Base-by-base conservation (phyloP, 2,797 vertebrate species). In the Clarias pachynema region DNA sequence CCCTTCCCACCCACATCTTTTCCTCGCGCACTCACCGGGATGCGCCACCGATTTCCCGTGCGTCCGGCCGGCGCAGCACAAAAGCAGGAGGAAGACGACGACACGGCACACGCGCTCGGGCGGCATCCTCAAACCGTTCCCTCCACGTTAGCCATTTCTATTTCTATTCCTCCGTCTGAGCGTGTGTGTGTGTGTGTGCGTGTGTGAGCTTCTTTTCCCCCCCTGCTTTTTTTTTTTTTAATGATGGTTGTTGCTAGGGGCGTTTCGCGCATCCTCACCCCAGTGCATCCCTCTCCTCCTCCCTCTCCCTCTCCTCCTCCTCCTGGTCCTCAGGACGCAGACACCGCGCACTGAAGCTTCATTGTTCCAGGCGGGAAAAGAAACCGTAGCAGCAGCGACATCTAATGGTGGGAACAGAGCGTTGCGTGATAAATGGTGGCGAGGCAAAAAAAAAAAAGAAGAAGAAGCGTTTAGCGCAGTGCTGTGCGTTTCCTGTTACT, bases 31-130 rank as follows among this genome's bases (percentile, higher is more conserved):
- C 95, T 96, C 93, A 96, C 96, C 96, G 81, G 91, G 93, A 29
- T 95, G 93, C 81, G 92, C 89, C 81, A 95, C 87, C 82, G 95
- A 93, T 90, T 94, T 95, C 90, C 92, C 89, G 85, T 78, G 87
- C 82, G 89, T 91, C 89, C 91, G 91, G 91, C 89, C 84, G 56
- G 91, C 77, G 91, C 87, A 84, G 89, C 87, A 91, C 81, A 92
- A 65, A 82, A 86, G 93, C 84, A 90, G 89, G 80, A 90, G 88
- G 83, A 92, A 87, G 68, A 95, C 89, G 75, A 95, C 88, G 89
- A 93, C 90, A 90, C 93, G 92, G 82, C 89, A 90, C 87, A 92
- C 77, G 91, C 72, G 86, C 91, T 85, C 59, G 37, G 87, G 84
- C 44, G 90, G 88, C 96, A 96, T 96, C 63, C 70, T 88, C 5